Conservation (phyloP, 2,797 vertebrate genomes). For the Botia kubotai region DNA sequence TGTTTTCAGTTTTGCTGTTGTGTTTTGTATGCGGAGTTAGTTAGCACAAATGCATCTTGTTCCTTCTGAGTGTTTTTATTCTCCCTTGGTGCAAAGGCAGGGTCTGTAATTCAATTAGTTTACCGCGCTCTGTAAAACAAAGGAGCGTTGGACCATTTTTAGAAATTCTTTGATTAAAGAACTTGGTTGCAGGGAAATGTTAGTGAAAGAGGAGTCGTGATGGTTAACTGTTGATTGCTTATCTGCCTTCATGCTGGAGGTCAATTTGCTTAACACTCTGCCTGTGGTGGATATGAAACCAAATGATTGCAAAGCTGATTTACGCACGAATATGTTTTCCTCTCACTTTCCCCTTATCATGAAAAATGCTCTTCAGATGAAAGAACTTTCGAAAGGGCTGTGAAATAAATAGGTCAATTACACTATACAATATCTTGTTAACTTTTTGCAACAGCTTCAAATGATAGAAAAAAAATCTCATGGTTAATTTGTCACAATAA, state of each 20-base stretch:
- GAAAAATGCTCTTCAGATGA: constrained; percentile 44
- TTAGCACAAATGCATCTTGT: neutral
- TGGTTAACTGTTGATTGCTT: constrained; percentile 59
- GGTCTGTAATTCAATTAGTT: constrained; percentile 26
- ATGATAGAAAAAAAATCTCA: neutral
- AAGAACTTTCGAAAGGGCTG: constrained; percentile 31
- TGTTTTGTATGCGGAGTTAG: neutral
- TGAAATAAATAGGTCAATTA: constrained; percentile 29
- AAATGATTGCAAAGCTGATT: constrained; percentile 55
- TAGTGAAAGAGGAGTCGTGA: constrained; percentile 50
- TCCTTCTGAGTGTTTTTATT: neutral
- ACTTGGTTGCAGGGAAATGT: constrained; percentile 32
- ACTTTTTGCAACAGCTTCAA: neutral
- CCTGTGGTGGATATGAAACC: constrained; percentile 47
- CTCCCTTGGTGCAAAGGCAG: constrained; percentile 13
- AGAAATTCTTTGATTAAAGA: constrained; percentile 53
- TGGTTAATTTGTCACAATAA: neutral
- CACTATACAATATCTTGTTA: constrained; percentile 10
- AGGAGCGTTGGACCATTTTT: constrained; percentile 43
- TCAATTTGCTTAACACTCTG: constrained; percentile 56
- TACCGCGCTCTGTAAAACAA: constrained; percentile 31
- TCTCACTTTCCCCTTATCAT: constrained; percentile 38
- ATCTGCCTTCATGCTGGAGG: constrained; percentile 51
- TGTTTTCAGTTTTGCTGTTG: constrained; percentile 1
- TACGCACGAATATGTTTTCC: constrained; percentile 35